Base-by-base conservation (phyloP, 2,888 invertebrate species). In the Hyppa rectilinea region DNA sequence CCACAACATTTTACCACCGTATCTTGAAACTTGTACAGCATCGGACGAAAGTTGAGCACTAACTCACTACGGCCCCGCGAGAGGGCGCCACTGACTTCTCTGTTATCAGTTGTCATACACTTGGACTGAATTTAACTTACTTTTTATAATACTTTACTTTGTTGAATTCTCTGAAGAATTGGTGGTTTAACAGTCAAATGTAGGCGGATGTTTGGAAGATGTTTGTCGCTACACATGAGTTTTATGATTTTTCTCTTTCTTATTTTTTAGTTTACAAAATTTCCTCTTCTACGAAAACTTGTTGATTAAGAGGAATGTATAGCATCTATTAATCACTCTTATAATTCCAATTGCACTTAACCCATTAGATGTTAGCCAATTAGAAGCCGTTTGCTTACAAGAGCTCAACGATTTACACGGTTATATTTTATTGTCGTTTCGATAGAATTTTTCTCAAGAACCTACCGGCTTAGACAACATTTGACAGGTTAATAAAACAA, bases 31-130 rank as follows among this genome's bases (percentile, higher is more conserved):
- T 61, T 34, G 26, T 31, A 45, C 43, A 26, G 43, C 53, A 62
- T 67, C 77, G 55, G 71, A 81, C 71, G 47, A 82, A 85, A 90
- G 85, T 90, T 87, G 77, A 71, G 75, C 85, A 82, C 85, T 85
- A 91, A 91, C 91, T 92, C 87, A 75, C 68, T 78, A 84, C 84
- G 86, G 88, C 86, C 88, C 90, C 81, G 76, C 49, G 78, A 77
- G 82, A 78, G 63, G 61, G 56, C 80, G 66, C 74, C 20, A 61
- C 53, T 80, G 75, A 74, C 84, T 67, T 73, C 63, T 26, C 55
- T 86, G 91, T 92, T 94, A 94, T 95, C 94, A 93, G 92, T 91
- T 88, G 93, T 93, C 93, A 93, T 92, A 92, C 92, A 93, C 91
- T 92, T 90, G 87, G 89, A 85, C 90, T 90, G 89, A 92, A 90